Conservation (phyloP, 2,113 vertebrate genomes). For the Phyllostomus hastatus region DNA sequence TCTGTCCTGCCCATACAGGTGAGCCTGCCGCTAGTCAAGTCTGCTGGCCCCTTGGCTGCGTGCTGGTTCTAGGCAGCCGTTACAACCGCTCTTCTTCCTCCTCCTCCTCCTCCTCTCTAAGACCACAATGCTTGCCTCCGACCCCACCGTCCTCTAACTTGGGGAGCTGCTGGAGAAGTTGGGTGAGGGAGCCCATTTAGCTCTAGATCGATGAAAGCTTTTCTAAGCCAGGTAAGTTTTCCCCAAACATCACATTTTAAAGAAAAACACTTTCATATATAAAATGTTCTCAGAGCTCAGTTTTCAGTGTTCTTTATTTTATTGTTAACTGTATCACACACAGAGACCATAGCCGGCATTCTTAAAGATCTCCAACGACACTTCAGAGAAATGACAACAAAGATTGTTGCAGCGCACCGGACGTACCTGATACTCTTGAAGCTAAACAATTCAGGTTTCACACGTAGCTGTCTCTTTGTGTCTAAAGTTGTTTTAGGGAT, state of each 20-base stretch:
- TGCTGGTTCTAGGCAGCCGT: neutral
- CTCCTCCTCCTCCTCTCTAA: too few species aligned
- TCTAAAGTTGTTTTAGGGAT: neutral
- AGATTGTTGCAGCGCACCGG: neutral
- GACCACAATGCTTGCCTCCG: neutral
- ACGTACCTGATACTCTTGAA: neutral
- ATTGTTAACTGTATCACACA: neutral
- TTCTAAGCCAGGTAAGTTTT: neutral
- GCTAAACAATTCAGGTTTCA: neutral
- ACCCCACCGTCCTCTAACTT: neutral
- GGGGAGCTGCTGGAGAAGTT: neutral
- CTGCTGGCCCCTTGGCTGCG: too few species aligned
- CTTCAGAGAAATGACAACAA: neutral
- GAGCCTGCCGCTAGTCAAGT: rapidly evolving
- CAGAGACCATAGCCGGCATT: neutral
- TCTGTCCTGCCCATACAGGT: neutral
- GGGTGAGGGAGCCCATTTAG: neutral
- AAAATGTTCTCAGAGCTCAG: neutral
- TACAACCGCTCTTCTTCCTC: too few species aligned
- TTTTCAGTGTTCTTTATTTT: neutral
- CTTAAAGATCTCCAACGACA: neutral
- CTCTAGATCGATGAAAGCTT: neutral
- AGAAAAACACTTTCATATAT: neutral
- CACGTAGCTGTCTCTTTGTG: neutral
- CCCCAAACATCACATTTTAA: neutral